These are phyloP conservation scores for Drosophila kanekoi DNA, from an alignment of 2,888 invertebrate species.

Conservation along the genomic window DNA sequence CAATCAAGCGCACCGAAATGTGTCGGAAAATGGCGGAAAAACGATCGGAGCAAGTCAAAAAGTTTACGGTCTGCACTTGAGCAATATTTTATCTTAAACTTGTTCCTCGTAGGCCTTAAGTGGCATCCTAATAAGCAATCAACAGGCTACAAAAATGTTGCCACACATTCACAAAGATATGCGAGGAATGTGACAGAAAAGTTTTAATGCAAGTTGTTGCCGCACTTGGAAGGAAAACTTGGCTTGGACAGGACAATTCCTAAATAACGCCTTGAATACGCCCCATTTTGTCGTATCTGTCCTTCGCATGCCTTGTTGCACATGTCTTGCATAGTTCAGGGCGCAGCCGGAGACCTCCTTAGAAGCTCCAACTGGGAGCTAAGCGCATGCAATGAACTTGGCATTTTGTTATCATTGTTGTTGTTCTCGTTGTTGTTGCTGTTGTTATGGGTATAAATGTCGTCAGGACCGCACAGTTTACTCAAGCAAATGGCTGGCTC, in stretches of 20 bases:
- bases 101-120: conserved; percentile 11
- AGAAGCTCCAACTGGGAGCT: conserved; percentile 48
- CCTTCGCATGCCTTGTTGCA: conserved; percentile 68
- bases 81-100: background rate
- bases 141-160: conserved; percentile 65
- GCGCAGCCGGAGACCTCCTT: background rate
- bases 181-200: conserved; percentile 69
- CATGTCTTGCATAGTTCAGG: conserved; percentile 68
- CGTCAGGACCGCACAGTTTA: conserved; percentile 67
- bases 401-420: conserved; percentile 71
- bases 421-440: conserved; percentile 25
- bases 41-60: background rate
- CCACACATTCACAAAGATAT: conserved; percentile 39
- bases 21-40: background rate
- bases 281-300: conserved; percentile 41
- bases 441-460: conserved; percentile 69
- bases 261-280: conserved; percentile 26
- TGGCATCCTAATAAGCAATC: conserved; percentile 66
- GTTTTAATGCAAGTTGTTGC: conserved; percentile 55
- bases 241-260: conserved; percentile 34
- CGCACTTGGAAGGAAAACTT: conserved; percentile 29
- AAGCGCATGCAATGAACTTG: conserved; percentile 66
- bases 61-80: too few relatives aligned
- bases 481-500: conserved; percentile 82
- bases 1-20: conserved; percentile 23